A percentile compares a stretch with the other conserved stretches of the same genome.
Evolutionary conservation across 2,888 invertebrate species (phyloP).

Genomic region (Cactoblastis cactorum): DNA sequence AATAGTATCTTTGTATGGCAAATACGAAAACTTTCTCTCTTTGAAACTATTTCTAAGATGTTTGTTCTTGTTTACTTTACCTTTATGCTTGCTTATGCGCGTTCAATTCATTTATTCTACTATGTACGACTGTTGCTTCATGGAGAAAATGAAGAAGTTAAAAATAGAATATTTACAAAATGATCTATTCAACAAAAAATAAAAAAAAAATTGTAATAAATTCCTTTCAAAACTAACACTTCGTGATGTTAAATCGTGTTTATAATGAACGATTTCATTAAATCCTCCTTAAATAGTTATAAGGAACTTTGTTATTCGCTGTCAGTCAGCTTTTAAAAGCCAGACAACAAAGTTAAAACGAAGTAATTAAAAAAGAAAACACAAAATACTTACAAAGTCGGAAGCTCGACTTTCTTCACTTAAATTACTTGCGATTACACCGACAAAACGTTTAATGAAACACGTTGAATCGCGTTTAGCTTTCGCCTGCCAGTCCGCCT

Average conservation of each 20-base stretch:
- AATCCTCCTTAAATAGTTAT: slow-evolving; percentile 72
- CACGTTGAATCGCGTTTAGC: slow-evolving; percentile 76
- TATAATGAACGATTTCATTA: slow-evolving; percentile 70
- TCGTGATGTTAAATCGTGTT: slow-evolving; percentile 49
- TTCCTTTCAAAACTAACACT: slow-evolving; percentile 30
- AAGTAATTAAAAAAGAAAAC: slow-evolving; percentile 80
- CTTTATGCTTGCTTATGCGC: neutral
- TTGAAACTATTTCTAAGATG: slow-evolving; percentile 24
- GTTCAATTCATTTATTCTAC: no score
- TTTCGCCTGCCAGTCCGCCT: slow-evolving; percentile 41
- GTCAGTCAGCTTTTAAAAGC: slow-evolving; percentile 78
- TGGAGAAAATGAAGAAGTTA: no score
- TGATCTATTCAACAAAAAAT: no score
- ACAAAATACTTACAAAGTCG: slow-evolving; percentile 79
- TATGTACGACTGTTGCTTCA: no score
- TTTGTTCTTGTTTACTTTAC: neutral
- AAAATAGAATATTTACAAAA: no score
- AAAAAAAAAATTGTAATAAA: neutral
- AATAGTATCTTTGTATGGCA: slow-evolving; percentile 16
- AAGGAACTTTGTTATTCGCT: slow-evolving; percentile 76
- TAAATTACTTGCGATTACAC: slow-evolving; percentile 79
- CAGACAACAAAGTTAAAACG: slow-evolving; percentile 77
- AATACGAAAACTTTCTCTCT: slow-evolving; percentile 19
- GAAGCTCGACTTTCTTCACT: slow-evolving; percentile 78
- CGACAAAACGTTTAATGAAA: slow-evolving; percentile 79